phyloP scores from a whole-genome alignment of 2,797 vertebrate species.

The Pelobates cultripes region DNA sequence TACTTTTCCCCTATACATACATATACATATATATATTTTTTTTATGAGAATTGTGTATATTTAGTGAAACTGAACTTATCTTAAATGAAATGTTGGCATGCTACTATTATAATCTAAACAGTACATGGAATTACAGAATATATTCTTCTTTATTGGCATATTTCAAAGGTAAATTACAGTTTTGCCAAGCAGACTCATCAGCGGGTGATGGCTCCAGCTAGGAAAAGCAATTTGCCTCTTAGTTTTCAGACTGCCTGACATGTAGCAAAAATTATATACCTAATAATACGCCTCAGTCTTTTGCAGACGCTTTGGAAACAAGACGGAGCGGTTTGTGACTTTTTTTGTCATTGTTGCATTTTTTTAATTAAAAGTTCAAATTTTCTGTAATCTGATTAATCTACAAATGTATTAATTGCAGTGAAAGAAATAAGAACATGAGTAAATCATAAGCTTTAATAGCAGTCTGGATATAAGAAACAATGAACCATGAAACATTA shows the following conservation, averaged over 20 bases:
- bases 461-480: too few relatives aligned
- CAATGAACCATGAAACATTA: too few relatives aligned
- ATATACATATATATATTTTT: too few relatives aligned
- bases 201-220: conserved; percentile 26
- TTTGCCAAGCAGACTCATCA: conserved; percentile 23
- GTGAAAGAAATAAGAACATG: neutral
- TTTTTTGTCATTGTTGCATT: neutral
- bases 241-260: conserved; percentile 27
- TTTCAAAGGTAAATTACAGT: conserved; percentile 42
- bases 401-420: neutral
- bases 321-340: conserved; percentile 6
- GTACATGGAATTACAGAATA: conserved; percentile 8
- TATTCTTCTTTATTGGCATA: conserved; percentile 21
- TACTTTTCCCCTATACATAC: too few relatives aligned
- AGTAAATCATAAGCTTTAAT: neutral
- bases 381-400: neutral
- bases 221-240: conserved; percentile 42
- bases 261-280: conserved; percentile 37
- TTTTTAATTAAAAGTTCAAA: neutral
- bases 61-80: too few relatives aligned
- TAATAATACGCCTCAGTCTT: conserved; percentile 32
- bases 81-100: neutral
- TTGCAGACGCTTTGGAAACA: conserved; percentile 21
- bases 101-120: conserved; percentile 6
- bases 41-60: too few relatives aligned